Base-by-base conservation (phyloP, 2,113 vertebrate genomes). In the Hassar affinis region DNA sequence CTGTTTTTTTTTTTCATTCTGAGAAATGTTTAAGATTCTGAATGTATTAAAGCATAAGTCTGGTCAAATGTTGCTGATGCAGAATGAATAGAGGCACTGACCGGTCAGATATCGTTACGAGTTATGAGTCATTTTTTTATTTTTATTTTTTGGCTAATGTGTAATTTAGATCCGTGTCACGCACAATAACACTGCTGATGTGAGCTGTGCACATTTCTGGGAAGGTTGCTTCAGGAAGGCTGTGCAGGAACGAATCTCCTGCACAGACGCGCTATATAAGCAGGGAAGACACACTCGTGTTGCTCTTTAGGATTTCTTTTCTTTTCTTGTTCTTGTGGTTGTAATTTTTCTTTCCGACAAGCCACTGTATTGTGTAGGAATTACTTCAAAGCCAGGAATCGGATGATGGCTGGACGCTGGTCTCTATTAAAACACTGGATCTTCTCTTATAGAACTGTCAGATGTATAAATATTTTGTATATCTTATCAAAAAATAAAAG, bases 381-480 rank as follows among this genome's bases (percentile, higher is more conserved):
- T 76, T 61, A 38, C 79, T 79, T 81, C 64, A 74, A 82, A 64
- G 18, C 69, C 79, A 57, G 57, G 49, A 84, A 83, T 87, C 42
- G 61, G 77, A 61, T 59, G 27, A 64, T 72, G 72, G 42, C 78
- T 80, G 69, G 74, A 80, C 80, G 27, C 69, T 82, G 83, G 82
- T 66, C 49, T 82, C 56, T 76, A 49, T 77, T 66, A 35, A 78
- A 87, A 78, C 68, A 85, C 64, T 85, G 71, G 47, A 81, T 79
- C 33, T 78, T 83, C 47, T 86, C 72, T 20, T 82, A 49, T 83
- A 69, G 61, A 84, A 81, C 71, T 33, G 47, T 84, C 79, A 80
- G 81, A 80, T 78, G 61, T 84, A 69, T 87, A 81, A 69, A 51
- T 88, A 86, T 89, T 90, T 91, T 88, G 78, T 88, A 88, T 87